Percentiles rank a stretch among this genome's conserved stretches.
phyloP scores from a whole-genome alignment of 1,140 invertebrate genomes.

The Venturia canescens region DNA sequence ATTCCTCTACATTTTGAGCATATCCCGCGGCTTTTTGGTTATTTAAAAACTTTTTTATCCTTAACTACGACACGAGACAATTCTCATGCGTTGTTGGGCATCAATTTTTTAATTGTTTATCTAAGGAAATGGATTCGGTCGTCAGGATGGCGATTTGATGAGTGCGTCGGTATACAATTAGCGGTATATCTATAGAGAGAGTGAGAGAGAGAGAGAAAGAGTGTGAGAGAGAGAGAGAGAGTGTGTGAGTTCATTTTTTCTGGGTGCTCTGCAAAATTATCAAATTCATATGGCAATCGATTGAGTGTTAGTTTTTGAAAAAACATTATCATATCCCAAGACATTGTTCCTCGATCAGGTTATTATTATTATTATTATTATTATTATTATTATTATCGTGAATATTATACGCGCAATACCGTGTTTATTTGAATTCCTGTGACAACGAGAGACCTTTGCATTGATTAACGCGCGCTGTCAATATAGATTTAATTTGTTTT shows the following conservation, averaged over 20 bases:
- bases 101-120: constrained; percentile 32
- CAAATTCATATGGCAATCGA: constrained; percentile 20
- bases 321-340: no score
- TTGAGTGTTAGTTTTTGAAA: constrained; percentile 37
- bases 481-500: constrained; percentile 47
- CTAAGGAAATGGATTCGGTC: constrained; percentile 36
- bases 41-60: constrained; percentile 37
- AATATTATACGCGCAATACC: constrained; percentile 63
- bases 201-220: no score
- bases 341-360: constrained; percentile 32
- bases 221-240: no score
- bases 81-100: constrained; percentile 28
- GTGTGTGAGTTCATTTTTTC: neutral
- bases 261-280: neutral
- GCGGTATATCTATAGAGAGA: neutral
- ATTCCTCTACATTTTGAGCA: constrained; percentile 71
- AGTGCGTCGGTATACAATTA: neutral
- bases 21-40: constrained; percentile 68
- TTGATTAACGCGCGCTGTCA: no score
- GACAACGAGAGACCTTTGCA: no score
- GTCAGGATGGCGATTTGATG: constrained; percentile 21
- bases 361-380: constrained; percentile 33
- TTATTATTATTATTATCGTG: constrained; percentile 24
- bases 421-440: no score
- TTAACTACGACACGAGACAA: neutral